Conservation (phyloP, 2,113 vertebrate genomes). For the Neopipo cinnamomea region DNA sequence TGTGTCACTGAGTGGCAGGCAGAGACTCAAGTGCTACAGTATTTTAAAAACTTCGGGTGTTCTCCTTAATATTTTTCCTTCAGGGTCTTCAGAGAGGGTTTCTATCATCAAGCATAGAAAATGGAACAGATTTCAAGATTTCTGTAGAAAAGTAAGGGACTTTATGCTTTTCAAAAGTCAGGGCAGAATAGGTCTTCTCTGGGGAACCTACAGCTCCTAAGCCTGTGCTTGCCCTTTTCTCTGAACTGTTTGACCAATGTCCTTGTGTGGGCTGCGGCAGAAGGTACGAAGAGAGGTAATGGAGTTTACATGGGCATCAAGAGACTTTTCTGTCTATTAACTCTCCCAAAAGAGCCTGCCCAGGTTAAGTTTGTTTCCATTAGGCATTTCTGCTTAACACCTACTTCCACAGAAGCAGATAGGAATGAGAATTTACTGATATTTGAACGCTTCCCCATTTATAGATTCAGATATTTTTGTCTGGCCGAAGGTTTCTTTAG, state of each 20-base stretch:
- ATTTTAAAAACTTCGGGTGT: conserved; percentile 69
- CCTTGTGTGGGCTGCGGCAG: background rate
- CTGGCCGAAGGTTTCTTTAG: background rate
- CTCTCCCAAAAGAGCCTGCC: background rate
- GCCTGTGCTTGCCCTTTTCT: background rate
- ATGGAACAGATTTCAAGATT: conserved; percentile 64
- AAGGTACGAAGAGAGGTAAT: background rate
- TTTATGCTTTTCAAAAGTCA: background rate
- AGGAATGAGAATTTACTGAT: background rate
- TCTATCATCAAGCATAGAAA: conserved; percentile 50
- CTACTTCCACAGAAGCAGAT: background rate
- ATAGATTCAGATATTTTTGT: background rate
- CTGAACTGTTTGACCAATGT: background rate
- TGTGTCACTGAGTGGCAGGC: conserved; percentile 66
- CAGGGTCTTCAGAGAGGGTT: background rate
- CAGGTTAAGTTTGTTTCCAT: background rate
- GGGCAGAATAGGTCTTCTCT: background rate
- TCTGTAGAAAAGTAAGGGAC: conserved; percentile 44
- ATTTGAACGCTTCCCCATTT: background rate
- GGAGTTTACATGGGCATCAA: background rate
- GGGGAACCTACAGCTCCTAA: background rate
- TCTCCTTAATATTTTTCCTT: conserved; percentile 58
- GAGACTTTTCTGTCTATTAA: conserved; percentile 12
- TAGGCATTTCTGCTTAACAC: background rate
- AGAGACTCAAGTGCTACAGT: conserved; percentile 44